Percentiles rank a stretch among this genome's conserved stretches.
Conservation (phyloP, 2,797 vertebrate species). For the Pseudocheirus occidentalis region DNA sequence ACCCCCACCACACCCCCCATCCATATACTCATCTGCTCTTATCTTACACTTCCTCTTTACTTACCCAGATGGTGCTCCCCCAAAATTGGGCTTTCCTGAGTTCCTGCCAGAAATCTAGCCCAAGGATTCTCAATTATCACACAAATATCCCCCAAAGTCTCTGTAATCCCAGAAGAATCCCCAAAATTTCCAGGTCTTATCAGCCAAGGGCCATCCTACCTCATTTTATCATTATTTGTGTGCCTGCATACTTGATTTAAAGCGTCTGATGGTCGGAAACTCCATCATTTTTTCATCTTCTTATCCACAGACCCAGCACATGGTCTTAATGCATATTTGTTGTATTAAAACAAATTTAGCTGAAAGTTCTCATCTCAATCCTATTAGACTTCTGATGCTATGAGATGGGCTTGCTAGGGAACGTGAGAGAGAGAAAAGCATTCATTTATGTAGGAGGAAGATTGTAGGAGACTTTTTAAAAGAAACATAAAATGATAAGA, state of each 20-base stretch:
- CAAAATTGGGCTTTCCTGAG: not conserved
- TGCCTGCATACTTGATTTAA: not conserved
- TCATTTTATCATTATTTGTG: not conserved
- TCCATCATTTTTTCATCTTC: not conserved
- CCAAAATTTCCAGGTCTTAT: not conserved
- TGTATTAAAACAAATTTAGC: not conserved
- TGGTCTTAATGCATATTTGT: not conserved
- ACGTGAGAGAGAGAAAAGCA: not conserved
- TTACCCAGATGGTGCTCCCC: not conserved
- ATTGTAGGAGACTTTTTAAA: not conserved
- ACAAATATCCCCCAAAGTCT: not conserved
- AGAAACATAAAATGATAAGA: not conserved
- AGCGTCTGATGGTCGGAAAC: not conserved
- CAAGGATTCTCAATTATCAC: not conserved
- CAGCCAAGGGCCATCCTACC: not conserved
- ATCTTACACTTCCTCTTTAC: not conserved
- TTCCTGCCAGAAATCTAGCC: not conserved
- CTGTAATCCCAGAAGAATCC: not conserved
- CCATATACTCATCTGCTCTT: not conserved
- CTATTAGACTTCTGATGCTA: not conserved
- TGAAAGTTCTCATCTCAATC: not conserved
- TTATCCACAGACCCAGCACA: not conserved
- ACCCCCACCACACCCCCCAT: too few relatives aligned
- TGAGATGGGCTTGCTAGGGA: not conserved
- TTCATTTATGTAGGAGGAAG: not conserved